Base-by-base conservation (phyloP, 2,888 invertebrate species). In the Andrena trimmerana region DNA sequence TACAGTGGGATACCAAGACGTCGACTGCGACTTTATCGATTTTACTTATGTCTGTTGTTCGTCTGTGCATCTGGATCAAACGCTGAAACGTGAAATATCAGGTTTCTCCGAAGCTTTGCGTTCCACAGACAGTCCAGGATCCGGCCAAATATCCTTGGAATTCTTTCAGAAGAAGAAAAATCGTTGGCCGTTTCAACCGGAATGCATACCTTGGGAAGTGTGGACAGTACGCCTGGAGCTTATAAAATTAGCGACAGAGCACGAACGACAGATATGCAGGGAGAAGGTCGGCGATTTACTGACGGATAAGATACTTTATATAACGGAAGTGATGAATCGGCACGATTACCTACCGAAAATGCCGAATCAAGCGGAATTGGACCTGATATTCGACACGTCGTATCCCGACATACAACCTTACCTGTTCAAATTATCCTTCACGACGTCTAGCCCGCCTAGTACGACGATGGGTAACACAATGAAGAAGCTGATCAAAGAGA, bases 1-100 rank as follows among this genome's bases (percentile, higher is more conserved):
- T 69, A 98, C 99, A 0, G 96, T 99, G 73, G 99, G 99, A 86
- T 98, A 98, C 93, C 97, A 98, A 89, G 99, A 99, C 94, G 98
- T 99, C 52, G 98, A 99, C 94, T 99, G 99, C 95, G 98, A 99
- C 94, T 99, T 98, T 94, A 97, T 99, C 91, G 99, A 99, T 95
- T 97, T 99, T 94, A 99, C 99, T 7, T 99, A 99, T 95, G 99
- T 98, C 33, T 97, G 98, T 94, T 98, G 98, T 95, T 97, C 98
- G 86, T 99, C 98, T 48, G 96, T 96, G n/a, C 95, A 95, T 71
- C 95, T 98, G 62, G 96, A 96, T 84, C 96, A 96, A 90, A 96
- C 95, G 87, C 95, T 97, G 89, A 97, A 96, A 93, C 96, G 95
- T 82, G 97, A 97, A 93, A 97, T 98, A 81, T 96, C 96, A 27